Evolutionary conservation across 2,888 invertebrate species (phyloP), one percentile per base, ranked within the genome.

Genomic region (Galeruca laticollis): DNA sequence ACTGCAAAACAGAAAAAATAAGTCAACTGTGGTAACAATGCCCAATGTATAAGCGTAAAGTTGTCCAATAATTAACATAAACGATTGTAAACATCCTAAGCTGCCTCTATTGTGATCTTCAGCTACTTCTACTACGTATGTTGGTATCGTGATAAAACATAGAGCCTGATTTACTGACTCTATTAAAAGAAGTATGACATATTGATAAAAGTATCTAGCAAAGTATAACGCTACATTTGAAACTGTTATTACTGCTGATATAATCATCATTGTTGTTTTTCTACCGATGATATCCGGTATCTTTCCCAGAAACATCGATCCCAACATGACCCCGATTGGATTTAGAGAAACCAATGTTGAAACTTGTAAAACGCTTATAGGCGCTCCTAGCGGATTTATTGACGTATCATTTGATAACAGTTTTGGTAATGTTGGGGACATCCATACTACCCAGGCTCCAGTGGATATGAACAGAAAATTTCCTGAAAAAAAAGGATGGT

Each of bases 81-180:
- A n/a, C 1, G 61, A 60, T 43, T 75, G 18, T 2, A 73, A 90
- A 0, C 94, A 61, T 4, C 72, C 73, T 2, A 95, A 86, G 0
- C 92, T 90, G 0, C 96, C 96, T 69, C 96, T 87, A 13, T 91
- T 89, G 26, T 91, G 91, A 67, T 91, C 90, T 87, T 93, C 92
- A 9, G 95, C 89, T 37, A 94, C 93, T 85, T 96, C 96, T 52
- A 93, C 93, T 70, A 94, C 90, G 84, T 95, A 96, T 89, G 95
- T 92, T 0, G 96, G 94, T 0, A 91, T 89, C 1, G 91, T 89
- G 18, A 61, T 35, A 6, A n/a, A 6, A 2, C 13, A 52, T 1
- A 33, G 26, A 33, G 51, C 21, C 20, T 49, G n/a, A 43, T 26
- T 47, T n/a, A 62, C 37, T 26, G 18, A 2, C 1, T 21, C 35